Evolutionary conservation across 2,888 invertebrate genomes (phyloP).

Genomic region (Melolontha melolontha): DNA sequence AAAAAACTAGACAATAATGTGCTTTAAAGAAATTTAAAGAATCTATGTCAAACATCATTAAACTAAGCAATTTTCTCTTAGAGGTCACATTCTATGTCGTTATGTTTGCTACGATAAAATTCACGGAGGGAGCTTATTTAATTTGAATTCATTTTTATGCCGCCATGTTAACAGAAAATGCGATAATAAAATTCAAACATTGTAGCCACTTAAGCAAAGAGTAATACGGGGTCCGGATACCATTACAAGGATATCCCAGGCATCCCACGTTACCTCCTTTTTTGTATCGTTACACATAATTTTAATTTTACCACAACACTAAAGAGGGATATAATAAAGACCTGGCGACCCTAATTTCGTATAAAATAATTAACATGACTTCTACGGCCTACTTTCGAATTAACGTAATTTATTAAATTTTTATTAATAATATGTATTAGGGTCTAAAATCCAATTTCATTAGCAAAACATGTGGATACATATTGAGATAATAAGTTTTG

Average conservation of each 20-base stretch:
- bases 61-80: no score
- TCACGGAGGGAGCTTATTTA: conserved; percentile 12
- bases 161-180: conserved; percentile 18
- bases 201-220: conserved; percentile 17
- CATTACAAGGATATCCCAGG: conserved; percentile 6
- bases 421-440: not conserved
- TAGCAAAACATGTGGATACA: no score
- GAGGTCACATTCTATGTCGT: not conserved
- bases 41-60: no score
- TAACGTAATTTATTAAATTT: not conserved
- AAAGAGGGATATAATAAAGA: conserved; percentile 30
- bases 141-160: conserved; percentile 26
- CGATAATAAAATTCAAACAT: conserved; percentile 23
- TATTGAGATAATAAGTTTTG: no score
- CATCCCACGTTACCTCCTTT: conserved; percentile 7
- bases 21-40: no score
- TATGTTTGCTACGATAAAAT: conserved; percentile 1
- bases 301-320: conserved; percentile 29
- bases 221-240: conserved; percentile 16
- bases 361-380: conserved; percentile 21
- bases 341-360: not conserved
- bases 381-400: not conserved
- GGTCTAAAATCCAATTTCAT: not conserved
- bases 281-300: conserved; percentile 31
- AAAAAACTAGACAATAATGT: no score